A percentile compares a stretch with the other conserved stretches of the same genome.
Conservation (phyloP, 2,113 vertebrate species). For the Mystacornis crossleyi region DNA sequence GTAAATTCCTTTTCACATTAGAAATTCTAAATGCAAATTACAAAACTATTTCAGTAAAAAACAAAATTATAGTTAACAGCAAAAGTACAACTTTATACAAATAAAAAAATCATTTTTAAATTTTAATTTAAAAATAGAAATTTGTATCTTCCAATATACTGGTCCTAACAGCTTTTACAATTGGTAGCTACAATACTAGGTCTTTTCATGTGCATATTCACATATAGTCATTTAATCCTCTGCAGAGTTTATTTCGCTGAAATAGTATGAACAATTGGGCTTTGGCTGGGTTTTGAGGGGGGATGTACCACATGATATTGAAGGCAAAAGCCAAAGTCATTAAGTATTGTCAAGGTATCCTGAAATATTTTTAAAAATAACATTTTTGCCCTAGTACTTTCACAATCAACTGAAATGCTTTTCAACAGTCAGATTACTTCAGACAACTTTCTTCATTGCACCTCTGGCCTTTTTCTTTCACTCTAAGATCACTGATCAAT, state of each 20-base stretch:
- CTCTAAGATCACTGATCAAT: not conserved
- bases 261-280: not conserved
- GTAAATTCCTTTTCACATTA: constrained; percentile 68
- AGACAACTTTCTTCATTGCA: not conserved
- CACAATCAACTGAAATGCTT: not conserved
- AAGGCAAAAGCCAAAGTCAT: constrained; percentile 19
- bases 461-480: not conserved
- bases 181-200: constrained; percentile 37
- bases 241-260: constrained; percentile 22
- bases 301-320: not conserved
- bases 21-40: constrained; percentile 76
- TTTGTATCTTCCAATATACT: constrained; percentile 16
- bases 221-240: not conserved
- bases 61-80: constrained; percentile 67
- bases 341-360: not conserved
- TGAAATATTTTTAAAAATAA: not conserved
- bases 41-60: constrained; percentile 78
- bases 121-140: constrained; percentile 55
- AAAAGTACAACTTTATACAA: constrained; percentile 77
- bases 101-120: constrained; percentile 39
- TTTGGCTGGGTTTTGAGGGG: not conserved
- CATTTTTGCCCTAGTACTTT: not conserved
- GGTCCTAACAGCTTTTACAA: constrained; percentile 36
- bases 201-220: constrained; percentile 40
- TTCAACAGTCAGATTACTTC: not conserved